Evolutionary conservation across 2,113 vertebrate species (phyloP).

Genomic region (Muscicapa adusta): DNA sequence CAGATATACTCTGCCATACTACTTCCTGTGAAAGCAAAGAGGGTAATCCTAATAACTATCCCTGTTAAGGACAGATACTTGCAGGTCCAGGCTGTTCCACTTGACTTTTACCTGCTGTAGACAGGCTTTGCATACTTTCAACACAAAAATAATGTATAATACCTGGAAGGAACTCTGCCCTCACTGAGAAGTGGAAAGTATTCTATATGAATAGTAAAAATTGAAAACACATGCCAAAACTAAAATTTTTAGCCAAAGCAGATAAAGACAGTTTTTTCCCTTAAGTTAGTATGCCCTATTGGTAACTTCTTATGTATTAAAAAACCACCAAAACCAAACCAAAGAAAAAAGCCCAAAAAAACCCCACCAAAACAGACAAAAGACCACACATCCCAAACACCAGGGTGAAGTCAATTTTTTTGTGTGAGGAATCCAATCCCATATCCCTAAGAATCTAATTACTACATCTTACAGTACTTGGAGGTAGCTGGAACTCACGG

Average conservation of each 20-base stretch:
- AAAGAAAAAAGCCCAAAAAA: fast-evolving
- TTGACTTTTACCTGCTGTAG: neutral
- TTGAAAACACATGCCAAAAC: neutral
- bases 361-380: neutral
- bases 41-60: neutral
- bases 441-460: neutral
- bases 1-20: neutral
- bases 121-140: neutral
- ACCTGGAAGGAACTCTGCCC: neutral
- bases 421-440: neutral
- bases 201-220: neutral
- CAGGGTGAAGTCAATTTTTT: neutral
- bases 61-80: neutral
- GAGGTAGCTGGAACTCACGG: neutral
- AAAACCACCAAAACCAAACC: fast-evolving
- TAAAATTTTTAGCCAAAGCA: neutral
- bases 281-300: neutral
- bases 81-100: neutral
- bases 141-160: neutral
- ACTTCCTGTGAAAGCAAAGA: neutral
- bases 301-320: neutral
- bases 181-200: neutral
- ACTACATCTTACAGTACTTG: neutral
- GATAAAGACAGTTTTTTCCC: neutral
- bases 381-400: neutral